A percentile compares a stretch with the other conserved stretches of the same genome.
Conservation (phyloP, 1,140 invertebrate genomes). For the Heliothis subflexa region DNA sequence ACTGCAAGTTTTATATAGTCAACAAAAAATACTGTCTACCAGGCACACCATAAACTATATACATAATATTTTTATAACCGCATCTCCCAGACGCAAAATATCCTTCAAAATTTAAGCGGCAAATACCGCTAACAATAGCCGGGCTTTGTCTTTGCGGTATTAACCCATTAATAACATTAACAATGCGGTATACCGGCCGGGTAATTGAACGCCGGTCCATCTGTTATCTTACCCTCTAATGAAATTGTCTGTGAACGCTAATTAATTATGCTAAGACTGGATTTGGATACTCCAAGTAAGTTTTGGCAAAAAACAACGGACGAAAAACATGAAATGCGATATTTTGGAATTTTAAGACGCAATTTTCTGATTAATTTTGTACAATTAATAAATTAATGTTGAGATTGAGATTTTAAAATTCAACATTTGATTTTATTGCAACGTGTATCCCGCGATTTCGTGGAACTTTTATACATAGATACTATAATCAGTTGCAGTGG, state of each 20-base stretch:
- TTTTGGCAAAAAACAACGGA: neutral
- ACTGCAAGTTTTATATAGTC: too few species aligned
- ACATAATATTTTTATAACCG: conserved; percentile 18
- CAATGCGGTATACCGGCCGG: conserved; percentile 65
- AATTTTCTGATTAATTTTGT: neutral
- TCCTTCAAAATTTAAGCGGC: conserved; percentile 37
- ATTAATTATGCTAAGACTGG: conserved; percentile 61
- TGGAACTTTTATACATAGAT: too few species aligned
- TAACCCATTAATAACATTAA: conserved; percentile 76
- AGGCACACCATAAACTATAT: neutral
- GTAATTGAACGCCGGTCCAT: conserved; percentile 70
- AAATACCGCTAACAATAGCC: conserved; percentile 43
- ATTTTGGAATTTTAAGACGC: neutral
- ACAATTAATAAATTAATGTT: too few species aligned
- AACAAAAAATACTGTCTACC: too few species aligned
- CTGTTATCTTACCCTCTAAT: conserved; percentile 68
- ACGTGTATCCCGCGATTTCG: too few species aligned
- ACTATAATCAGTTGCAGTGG: too few species aligned
- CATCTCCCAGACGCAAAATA: conserved; percentile 32
- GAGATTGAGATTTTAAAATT: too few species aligned
- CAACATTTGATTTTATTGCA: too few species aligned
- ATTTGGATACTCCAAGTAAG: conserved; percentile 17
- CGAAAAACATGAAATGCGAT: neutral
- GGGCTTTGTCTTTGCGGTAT: conserved; percentile 61
- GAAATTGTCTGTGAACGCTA: conserved; percentile 63